Conservation (phyloP, 1,140 invertebrate species). For the Lutraria rhynchaena region DNA sequence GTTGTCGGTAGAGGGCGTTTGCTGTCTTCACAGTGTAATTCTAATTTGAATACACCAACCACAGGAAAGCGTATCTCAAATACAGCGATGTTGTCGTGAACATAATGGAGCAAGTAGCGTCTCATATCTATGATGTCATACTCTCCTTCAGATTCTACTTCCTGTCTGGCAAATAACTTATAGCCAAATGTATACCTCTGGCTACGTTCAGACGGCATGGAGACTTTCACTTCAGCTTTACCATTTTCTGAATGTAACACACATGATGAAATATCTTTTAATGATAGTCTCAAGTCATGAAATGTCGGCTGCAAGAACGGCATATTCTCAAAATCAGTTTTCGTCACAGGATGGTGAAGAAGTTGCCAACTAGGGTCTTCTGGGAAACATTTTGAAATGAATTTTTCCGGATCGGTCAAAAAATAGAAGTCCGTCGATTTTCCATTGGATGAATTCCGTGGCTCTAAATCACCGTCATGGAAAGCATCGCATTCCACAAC, state of each 20-base stretch:
- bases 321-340: slow-evolving; percentile 52
- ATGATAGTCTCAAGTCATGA: slow-evolving; percentile 55
- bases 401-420: slow-evolving; percentile 66
- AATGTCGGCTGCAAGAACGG: slow-evolving; percentile 63
- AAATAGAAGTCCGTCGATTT: slow-evolving; percentile 66
- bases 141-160: slow-evolving; percentile 56
- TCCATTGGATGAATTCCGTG: neutral
- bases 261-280: slow-evolving; percentile 42
- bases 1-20: slow-evolving; percentile 42
- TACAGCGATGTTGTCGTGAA: slow-evolving; percentile 39
- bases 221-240: slow-evolving; percentile 57
- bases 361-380: slow-evolving; percentile 67
- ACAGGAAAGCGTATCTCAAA: slow-evolving; percentile 69
- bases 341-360: slow-evolving; percentile 43
- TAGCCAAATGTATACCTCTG: slow-evolving; percentile 56
- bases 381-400: slow-evolving; percentile 69
- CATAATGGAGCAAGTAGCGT: slow-evolving; percentile 61
- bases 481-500: slow-evolving; percentile 58
- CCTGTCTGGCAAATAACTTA: slow-evolving; percentile 57
- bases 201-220: slow-evolving; percentile 28
- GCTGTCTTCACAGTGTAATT: slow-evolving; percentile 58
- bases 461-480: slow-evolving; percentile 32
- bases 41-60: slow-evolving; percentile 65
- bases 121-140: slow-evolving; percentile 59
- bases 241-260: slow-evolving; percentile 58